phyloP scores from a whole-genome alignment of 2,888 invertebrate species.

The Nipponacmea schrenckii region DNA sequence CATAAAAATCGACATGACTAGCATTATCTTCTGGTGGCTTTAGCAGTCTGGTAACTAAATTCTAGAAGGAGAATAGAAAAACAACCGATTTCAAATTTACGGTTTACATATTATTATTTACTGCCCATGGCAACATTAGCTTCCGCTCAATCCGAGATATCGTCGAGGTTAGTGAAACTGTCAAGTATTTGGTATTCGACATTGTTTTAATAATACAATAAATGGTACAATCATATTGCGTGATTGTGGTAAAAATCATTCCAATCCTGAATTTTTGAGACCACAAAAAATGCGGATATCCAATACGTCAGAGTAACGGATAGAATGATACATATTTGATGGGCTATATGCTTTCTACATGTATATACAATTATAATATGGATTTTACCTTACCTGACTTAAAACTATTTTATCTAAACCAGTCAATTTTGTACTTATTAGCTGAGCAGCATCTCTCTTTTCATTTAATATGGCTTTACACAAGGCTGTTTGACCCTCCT shows the following conservation, averaged over 20 bases:
- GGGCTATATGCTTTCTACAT: too few relatives aligned
- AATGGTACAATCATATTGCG: too few relatives aligned
- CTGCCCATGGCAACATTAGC: conserved; percentile 24
- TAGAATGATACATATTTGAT: too few relatives aligned
- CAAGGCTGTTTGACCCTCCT: conserved; percentile 46
- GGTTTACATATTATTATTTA: conserved; percentile 9
- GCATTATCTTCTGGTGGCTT: conserved; percentile 24
- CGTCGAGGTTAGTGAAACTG: too few relatives aligned
- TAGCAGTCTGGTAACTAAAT: conserved; percentile 25
- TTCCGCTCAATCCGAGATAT: too few relatives aligned
- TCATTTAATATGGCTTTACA: conserved; percentile 37
- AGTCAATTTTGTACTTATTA: conserved; percentile 36
- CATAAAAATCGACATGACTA: conserved; percentile 27
- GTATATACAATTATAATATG: too few relatives aligned
- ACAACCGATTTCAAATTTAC: background rate
- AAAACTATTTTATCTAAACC: conserved; percentile 29
- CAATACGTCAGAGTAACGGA: too few relatives aligned
- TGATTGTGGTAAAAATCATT: too few relatives aligned
- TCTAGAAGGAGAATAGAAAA: conserved; percentile 28
- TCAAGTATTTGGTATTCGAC: conserved; percentile 30
- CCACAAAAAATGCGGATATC: too few relatives aligned
- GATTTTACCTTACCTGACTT: background rate
- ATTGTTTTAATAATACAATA: conserved; percentile 14
- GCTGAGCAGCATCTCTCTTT: conserved; percentile 33
- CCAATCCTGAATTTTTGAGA: too few relatives aligned